Base-by-base conservation (phyloP, 1,140 invertebrate genomes). In the Drosophila ananassae region DNA sequence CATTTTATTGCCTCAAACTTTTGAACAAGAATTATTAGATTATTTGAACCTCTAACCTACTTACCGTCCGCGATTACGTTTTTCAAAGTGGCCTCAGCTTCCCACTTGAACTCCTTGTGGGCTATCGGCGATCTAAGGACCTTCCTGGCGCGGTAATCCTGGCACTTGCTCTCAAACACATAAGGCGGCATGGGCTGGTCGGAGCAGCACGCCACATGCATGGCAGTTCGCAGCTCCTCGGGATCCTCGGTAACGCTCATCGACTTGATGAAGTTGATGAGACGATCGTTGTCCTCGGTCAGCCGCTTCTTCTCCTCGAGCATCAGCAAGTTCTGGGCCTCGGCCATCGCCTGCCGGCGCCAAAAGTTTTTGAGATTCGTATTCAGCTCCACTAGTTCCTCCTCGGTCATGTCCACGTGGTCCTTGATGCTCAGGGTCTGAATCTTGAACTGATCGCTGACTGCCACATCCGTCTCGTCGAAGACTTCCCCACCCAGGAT, bases 241-340 rank as follows among this genome's bases (percentile, higher is more conserved):
- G 74, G 75, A 54, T 90, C 62, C 13, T 84, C 72, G 1, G 79
- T 84, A 44, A 91, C 91, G n/a, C 72, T 90, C 80, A 90, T 82
- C 0, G 71, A 77, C 51, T 85, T 89, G 34, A 91, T 90, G 21
- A 89, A 85, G 21, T 91, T 57, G 8, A 77, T 67, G n/a, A 90
- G 76, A 1, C 75, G 73, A 37, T 91, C 58, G 55, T 91, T 91
- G 46, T 91, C 90, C 25, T 79, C 78, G 6, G 73, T 72, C 9
- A 91, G 48, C 9, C 56, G 37, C 7, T 34, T 61, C 52, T 91
- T 91, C 39, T 90, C 83, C 59, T 82, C 61, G 1, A 80, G 50
- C 41, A 91, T 48, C 32, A 91, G 32, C 8, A 91, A 7, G 25
- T 90, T 90, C 12, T 91, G 90, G 1, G 76, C 72, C 44, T 81